Evolutionary conservation across 2,113 vertebrate species (phyloP).

Genomic region (Entelurus aequoreus): DNA sequence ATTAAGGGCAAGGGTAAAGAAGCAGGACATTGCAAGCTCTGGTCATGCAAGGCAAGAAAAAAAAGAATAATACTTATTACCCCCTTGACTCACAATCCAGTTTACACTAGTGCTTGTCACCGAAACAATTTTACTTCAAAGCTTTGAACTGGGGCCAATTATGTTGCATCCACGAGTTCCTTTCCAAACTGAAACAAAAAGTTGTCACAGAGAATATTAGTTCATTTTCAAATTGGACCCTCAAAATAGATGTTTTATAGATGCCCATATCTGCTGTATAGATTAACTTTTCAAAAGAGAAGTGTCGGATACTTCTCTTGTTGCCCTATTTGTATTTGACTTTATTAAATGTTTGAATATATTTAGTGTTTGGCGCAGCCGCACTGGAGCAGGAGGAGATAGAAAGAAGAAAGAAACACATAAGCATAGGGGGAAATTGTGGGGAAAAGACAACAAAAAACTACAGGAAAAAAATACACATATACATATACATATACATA

Average conservation of each 20-base stretch:
- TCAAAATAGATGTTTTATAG: conserved; percentile 39
- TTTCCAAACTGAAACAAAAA: conserved; percentile 42
- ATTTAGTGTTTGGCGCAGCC: no score
- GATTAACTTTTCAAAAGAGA: no score
- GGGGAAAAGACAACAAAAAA: no score
- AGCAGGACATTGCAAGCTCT: conserved; percentile 7
- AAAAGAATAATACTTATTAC: conserved; percentile 51
- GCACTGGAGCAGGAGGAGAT: no score
- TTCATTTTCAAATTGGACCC: conserved; percentile 44
- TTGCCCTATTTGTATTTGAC: no score
- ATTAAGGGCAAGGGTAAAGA: not conserved
- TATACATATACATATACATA: no score
- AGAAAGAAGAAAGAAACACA: no score
- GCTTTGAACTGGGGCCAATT: conserved; percentile 62
- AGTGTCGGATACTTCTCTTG: no score
- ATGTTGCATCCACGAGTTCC: conserved; percentile 52
- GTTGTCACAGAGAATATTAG: conserved; percentile 59
- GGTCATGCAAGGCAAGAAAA: conserved; percentile 13
- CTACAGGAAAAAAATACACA: no score
- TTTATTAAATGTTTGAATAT: no score
- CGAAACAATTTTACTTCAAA: conserved; percentile 70
- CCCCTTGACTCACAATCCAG: conserved; percentile 63
- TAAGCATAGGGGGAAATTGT: no score
- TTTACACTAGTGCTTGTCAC: conserved; percentile 59
- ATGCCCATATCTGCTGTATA: no score